These are phyloP conservation scores for Sclerodermus sp. DNA, from an alignment of 2,888 invertebrate genomes.

Conservation along the genomic window DNA sequence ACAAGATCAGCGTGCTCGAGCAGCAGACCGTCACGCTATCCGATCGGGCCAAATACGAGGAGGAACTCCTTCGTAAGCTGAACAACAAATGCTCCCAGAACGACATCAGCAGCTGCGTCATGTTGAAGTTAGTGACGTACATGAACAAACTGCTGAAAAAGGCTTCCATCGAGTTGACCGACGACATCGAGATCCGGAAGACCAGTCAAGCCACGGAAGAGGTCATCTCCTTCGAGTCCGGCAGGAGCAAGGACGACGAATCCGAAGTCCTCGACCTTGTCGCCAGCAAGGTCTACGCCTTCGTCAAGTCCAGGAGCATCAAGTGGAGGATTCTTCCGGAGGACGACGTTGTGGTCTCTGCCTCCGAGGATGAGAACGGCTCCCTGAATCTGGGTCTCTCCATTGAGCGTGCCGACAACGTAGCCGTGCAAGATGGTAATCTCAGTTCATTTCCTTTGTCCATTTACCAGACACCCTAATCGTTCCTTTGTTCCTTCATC, in stretches of 20 bases:
- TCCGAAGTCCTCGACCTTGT: conserved; percentile 66
- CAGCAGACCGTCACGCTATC: conserved; percentile 47
- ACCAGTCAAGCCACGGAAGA: conserved; percentile 62
- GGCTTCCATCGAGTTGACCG: conserved; percentile 75
- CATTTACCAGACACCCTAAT: too few species aligned
- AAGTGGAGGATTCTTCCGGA: conserved; percentile 78
- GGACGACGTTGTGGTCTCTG: conserved; percentile 75
- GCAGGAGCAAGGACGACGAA: conserved; percentile 62
- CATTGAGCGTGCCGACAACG: conserved; percentile 66
- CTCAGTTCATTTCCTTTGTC: background rate
- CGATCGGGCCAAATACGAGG: conserved; percentile 63
- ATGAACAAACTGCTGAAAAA: conserved; percentile 81
- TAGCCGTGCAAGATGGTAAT: conserved; percentile 48
- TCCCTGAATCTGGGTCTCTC: conserved; percentile 73
- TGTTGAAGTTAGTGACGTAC: conserved; percentile 79
- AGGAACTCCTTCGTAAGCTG: conserved; percentile 72
- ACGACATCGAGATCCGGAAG: conserved; percentile 74
- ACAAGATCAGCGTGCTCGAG: conserved; percentile 49
- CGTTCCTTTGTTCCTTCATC: too few species aligned
- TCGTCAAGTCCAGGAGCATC: conserved; percentile 74
- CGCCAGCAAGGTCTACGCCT: conserved; percentile 75
- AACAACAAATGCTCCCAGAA: conserved; percentile 77
- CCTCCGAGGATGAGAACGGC: conserved; percentile 70
- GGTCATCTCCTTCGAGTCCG: conserved; percentile 64
- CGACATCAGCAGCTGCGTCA: conserved; percentile 80